A percentile compares a stretch with the other conserved stretches of the same genome.
These are phyloP conservation scores for Polypterus senegalus DNA, from an alignment of 2,113 vertebrate species.

Conservation along the genomic window DNA sequence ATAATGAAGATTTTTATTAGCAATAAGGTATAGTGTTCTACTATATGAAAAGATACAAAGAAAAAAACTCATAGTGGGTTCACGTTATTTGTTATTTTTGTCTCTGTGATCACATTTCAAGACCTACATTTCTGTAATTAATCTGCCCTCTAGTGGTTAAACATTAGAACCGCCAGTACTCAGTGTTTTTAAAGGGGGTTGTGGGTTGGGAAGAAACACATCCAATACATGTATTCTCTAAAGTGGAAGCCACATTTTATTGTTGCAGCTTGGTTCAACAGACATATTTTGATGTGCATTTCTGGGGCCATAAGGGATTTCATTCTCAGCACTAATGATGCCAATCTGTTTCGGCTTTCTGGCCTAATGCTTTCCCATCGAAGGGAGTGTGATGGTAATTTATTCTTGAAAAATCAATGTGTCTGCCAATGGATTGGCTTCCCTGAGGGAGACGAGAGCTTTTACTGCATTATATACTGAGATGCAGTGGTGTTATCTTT, in stretches of 20 bases:
- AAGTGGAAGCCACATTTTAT: not conserved
- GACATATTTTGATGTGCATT: constrained; percentile 1
- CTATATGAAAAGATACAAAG: too few relatives aligned
- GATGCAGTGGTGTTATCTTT: constrained; percentile 31
- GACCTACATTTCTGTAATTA: too few relatives aligned
- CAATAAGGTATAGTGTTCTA: too few relatives aligned
- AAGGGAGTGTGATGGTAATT: constrained; percentile 31
- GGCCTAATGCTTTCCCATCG: constrained; percentile 29
- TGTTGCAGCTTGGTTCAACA: not conserved
- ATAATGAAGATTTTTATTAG: too few relatives aligned
- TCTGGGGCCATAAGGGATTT: constrained; percentile 19
- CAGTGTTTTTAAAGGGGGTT: too few relatives aligned
- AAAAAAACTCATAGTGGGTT: too few relatives aligned
- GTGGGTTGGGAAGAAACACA: too few relatives aligned
- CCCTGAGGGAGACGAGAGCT: constrained; percentile 41
- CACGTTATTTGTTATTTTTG: too few relatives aligned
- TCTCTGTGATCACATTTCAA: too few relatives aligned
- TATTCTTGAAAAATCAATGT: constrained; percentile 52
- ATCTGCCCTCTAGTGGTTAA: too few relatives aligned
- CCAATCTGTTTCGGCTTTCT: constrained; percentile 25
- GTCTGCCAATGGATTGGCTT: constrained; percentile 36
- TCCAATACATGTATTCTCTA: too few relatives aligned
- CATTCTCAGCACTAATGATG: constrained; percentile 35
- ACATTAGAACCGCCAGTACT: too few relatives aligned
- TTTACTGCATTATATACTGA: constrained; percentile 44